Evolutionary conservation across 2,797 vertebrate genomes (phyloP).

Genomic region (Jordanella pulchra): DNA sequence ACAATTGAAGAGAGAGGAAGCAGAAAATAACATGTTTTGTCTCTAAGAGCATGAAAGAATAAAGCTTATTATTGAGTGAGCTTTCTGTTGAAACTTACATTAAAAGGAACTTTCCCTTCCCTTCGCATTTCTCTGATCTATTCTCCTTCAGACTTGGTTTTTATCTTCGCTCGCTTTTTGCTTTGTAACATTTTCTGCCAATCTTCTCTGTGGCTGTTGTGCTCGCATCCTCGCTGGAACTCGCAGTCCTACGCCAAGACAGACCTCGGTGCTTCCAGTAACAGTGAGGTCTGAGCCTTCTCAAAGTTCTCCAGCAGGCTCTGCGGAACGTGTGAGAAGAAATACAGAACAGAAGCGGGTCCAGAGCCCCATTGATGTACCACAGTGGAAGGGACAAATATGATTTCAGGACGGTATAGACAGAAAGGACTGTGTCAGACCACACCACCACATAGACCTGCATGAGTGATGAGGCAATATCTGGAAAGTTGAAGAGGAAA

Average conservation of each 20-base stretch:
- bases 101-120: conserved; percentile 12
- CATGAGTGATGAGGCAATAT: conserved; percentile 82
- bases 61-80: conserved; percentile 2
- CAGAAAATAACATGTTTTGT: not conserved
- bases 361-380: conserved; percentile 82
- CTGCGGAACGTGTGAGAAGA: conserved; percentile 80
- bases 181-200: conserved; percentile 14
- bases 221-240: conserved; percentile 48
- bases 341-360: conserved; percentile 82
- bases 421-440: conserved; percentile 69
- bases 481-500: conserved; percentile 82
- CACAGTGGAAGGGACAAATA: conserved; percentile 82
- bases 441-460: conserved; percentile 80
- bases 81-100: conserved; percentile 3
- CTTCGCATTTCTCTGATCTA: not conserved
- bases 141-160: conserved; percentile 15
- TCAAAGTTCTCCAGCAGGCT: conserved; percentile 77
- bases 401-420: conserved; percentile 80
- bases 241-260: conserved; percentile 44
- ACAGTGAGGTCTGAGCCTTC: conserved; percentile 50
- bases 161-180: conserved; percentile 10
- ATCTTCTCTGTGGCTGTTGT: conserved; percentile 44
- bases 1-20: conserved; percentile 7
- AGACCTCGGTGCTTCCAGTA: conserved; percentile 12
- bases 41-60: conserved; percentile 7